Base-by-base conservation (phyloP, 1,140 invertebrate genomes). In the Scylla paramamosain region DNA sequence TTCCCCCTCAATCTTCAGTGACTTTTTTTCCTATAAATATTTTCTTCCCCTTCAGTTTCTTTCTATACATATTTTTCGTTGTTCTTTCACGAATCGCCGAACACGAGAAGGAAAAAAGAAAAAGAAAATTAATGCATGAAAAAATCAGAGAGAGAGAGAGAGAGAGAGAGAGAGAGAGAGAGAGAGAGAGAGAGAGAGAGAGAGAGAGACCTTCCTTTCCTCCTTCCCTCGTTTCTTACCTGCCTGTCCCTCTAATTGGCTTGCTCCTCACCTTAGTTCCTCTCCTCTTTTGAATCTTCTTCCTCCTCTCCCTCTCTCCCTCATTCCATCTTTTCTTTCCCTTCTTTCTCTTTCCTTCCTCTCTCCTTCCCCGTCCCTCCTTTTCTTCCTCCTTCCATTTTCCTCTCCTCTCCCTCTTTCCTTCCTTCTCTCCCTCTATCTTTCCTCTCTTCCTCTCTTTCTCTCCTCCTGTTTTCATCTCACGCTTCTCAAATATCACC, bases 121-220 rank as follows among this genome's bases (percentile, higher is more conserved):
- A 59, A 20, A 59, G 52, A 59, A 59, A 20, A 59, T 14, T 12
- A 46, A 90, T 20, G 32, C 14, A 28, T 28, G 14, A 45, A 46
- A 12, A 46, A 20, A 46, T 28, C 12, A 16, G n/a, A 28, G n/a
- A 28, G 32, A 90, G 88, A 46, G 88, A 46, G 88, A 90, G 29
- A 31, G 88, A 90, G 10, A 39, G 88, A 90, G 88, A 90, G 29
- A 39, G 88, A 90, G 45, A 90, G 88, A 86, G 83, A 86, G 83
- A 86, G 52, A 59, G 52, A 59, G 52, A 59, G 16, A 59, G 52
- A 59, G 52, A 59, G 52, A 59, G 52, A 59, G 52, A 59, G 52
- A 59, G 52, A 59, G 52, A 59, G 52, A 59, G 52, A 59, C 2
- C 16, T 77, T 20, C 67, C 67, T 77, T n/a, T 20, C 67, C 20